A percentile compares a stretch with the other conserved stretches of the same genome.
phyloP scores from a whole-genome alignment of 1,140 invertebrate species.

The Prorops nasuta region DNA sequence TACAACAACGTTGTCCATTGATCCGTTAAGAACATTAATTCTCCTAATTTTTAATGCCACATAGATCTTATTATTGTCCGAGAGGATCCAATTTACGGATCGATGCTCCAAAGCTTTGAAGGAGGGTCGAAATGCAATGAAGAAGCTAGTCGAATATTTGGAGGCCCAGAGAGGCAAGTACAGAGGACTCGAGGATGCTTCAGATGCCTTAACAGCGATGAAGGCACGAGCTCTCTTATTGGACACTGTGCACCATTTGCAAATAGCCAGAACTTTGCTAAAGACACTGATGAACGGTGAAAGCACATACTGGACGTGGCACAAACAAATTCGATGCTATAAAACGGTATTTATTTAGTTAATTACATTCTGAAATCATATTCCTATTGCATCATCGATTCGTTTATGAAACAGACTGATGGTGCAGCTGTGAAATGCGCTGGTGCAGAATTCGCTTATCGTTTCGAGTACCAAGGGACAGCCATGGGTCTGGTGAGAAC shows the following conservation, averaged over 20 bases:
- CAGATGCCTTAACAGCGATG: constrained; percentile 54
- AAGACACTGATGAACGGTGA: constrained; percentile 38
- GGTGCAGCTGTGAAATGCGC: constrained; percentile 72
- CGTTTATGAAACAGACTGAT: constrained; percentile 42
- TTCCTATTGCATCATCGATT: constrained; percentile 1
- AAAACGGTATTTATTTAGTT: constrained; percentile 27
- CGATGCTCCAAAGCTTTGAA: constrained; percentile 44
- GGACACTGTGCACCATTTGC: constrained; percentile 89
- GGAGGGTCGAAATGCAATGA: constrained; percentile 31
- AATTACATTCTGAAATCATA: constrained; percentile 4
- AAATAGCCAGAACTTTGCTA: constrained; percentile 78
- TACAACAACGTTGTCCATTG: no score
- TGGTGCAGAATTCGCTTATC: constrained; percentile 90
- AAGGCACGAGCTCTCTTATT: constrained; percentile 74
- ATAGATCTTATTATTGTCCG: constrained; percentile 44
- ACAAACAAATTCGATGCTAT: constrained; percentile 81
- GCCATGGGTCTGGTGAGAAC: constrained; percentile 89
- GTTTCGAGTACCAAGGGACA: constrained; percentile 94
- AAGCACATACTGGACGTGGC: constrained; percentile 79
- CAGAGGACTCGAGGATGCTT: constrained; percentile 43
- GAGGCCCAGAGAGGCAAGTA: constrained; percentile 44
- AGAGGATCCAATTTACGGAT: constrained; percentile 49
- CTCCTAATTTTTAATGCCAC: no score
- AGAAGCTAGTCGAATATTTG: constrained; percentile 45
- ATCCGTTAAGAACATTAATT: no score